Conservation (phyloP, 2,113 vertebrate genomes). For the Morone chrysops region DNA sequence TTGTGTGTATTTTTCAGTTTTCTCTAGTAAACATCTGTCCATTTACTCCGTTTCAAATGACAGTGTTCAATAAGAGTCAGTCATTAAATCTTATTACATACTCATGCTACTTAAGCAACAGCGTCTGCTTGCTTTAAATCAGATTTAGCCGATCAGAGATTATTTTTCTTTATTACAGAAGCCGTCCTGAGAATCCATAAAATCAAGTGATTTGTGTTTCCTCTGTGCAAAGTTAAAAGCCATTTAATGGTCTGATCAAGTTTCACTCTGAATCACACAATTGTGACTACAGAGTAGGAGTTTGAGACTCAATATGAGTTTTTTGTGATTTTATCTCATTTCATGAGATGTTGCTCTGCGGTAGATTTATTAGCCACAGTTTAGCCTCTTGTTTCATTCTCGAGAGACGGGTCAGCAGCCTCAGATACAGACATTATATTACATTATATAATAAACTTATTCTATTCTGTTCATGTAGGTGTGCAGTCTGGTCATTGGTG, state of each 20-base stretch:
- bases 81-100: conserved; percentile 10
- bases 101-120: not conserved
- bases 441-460: not conserved
- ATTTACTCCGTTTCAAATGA: not conserved
- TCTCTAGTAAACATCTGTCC: conserved; percentile 21
- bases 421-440: not conserved
- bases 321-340: conserved; percentile 33
- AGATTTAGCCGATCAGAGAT: not conserved
- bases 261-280: conserved; percentile 38
- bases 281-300: conserved; percentile 13
- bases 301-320: conserved; percentile 18
- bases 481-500: not conserved
- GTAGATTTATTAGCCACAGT: conserved; percentile 47
- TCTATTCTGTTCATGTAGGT: not conserved
- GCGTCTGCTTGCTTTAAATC: not conserved
- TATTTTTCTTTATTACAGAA: not conserved
- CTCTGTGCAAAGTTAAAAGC: conserved; percentile 59
- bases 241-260: conserved; percentile 52
- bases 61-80: not conserved
- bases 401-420: not conserved
- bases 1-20: not conserved
- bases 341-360: conserved; percentile 25
- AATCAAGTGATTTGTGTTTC: conserved; percentile 13
- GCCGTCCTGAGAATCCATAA: not conserved
- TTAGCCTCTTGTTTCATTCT: not conserved